Evolutionary conservation across 2,888 invertebrate genomes (phyloP), one percentile per base, ranked within the genome.

Genomic region (Tribolium freemani): DNA sequence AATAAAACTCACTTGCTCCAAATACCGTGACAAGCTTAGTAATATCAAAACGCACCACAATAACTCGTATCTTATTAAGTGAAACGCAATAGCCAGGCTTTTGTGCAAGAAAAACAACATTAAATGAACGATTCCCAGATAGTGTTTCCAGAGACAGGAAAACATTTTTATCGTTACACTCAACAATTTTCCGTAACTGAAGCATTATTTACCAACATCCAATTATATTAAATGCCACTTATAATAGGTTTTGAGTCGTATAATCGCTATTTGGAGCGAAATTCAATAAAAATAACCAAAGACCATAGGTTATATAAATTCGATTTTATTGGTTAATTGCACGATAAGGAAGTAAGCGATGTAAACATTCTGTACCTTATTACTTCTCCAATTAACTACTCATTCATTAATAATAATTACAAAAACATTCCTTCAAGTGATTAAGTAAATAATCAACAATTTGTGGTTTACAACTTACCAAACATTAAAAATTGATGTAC

Each of bases 1-100:
- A 66, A 31, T 13, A 66, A 16, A 31, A 76, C 82, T 82, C 80
- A 82, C 81, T 78, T 69, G 75, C 71, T 80, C 78, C 69, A 81
- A 58, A 72, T 54, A 61, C 71, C 76, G 77, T 45, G 77, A 80
- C 71, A 82, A 60, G 71, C 61, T 72, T 72, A 81, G 67, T 70
- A 83, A 76, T 75, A 77, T 76, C 50, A 75, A 68, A 66, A 80
- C 72, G 70, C 76, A 78, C 72, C 73, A 79, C 57, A 79, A 72
- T 68, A 71, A 21, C 44, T 75, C 38, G 61, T 67, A 74, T 71
- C 31, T 48, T 2, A 48, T 51, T 38, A 60, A 8, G 10, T 16
- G 64, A 50, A 66, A 71, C 8, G n/a, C 21, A 16, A 71, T 51
- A 58, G 16, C 5, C 10, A 8, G 0, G 3, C 9, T 26, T 11